phyloP scores from a whole-genome alignment of 2,113 vertebrate species.

The Eonycteris spelaea region DNA sequence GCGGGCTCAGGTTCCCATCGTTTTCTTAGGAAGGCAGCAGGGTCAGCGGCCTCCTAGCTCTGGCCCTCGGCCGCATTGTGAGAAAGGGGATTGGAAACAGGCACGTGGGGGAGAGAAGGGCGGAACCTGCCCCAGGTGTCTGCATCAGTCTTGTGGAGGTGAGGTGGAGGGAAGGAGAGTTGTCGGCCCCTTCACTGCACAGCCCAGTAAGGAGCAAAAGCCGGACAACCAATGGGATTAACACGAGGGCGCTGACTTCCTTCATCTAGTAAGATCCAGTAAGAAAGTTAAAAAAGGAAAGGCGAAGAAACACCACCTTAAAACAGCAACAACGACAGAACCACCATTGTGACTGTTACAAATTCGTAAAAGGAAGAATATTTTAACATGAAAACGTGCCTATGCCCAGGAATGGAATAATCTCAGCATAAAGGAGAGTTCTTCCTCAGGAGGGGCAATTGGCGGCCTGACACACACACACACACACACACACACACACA shows the following conservation, averaged over 20 bases:
- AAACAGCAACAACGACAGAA: not conserved
- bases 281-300: not conserved
- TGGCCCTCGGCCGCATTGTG: not conserved
- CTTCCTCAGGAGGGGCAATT: not conserved
- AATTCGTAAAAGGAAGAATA: not conserved
- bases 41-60: not conserved
- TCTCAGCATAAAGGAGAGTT: not conserved
- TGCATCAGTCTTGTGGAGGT: not conserved
- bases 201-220: not conserved
- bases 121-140: not conserved
- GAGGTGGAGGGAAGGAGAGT: not conserved
- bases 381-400: not conserved
- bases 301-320: not conserved
- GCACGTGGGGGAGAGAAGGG: not conserved
- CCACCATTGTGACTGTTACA: not conserved
- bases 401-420: not conserved
- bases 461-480: rapidly evolving
- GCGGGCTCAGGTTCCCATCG: not conserved
- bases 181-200: not conserved
- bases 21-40: not conserved
- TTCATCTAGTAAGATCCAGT: not conserved
- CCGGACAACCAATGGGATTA: not conserved
- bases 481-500: too few species aligned
- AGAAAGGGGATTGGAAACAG: not conserved
- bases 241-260: not conserved